Evolutionary conservation across 2,113 vertebrate species (phyloP).

Genomic region (Hypanus sabinus): DNA sequence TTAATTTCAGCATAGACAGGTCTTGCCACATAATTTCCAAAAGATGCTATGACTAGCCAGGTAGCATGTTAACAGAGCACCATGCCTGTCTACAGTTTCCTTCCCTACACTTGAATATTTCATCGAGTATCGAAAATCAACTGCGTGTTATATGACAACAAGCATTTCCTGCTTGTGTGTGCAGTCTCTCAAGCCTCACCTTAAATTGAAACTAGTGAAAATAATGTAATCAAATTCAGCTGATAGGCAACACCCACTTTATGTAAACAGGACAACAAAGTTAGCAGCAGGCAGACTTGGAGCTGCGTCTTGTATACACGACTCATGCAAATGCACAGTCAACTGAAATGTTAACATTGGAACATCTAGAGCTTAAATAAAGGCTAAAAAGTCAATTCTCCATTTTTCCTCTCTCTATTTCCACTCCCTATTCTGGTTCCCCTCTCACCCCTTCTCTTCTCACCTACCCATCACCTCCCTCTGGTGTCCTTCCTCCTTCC

Average conservation of each 20-base stretch:
- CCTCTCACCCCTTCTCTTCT: too few relatives aligned
- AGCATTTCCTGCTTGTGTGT: background rate
- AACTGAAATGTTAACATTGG: background rate
- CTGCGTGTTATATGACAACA: background rate
- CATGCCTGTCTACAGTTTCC: background rate
- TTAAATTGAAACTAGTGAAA: background rate
- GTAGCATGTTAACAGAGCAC: background rate
- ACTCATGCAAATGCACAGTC: background rate
- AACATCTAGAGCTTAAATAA: background rate
- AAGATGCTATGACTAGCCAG: background rate
- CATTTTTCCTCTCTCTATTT: too few relatives aligned
- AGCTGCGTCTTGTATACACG: background rate
- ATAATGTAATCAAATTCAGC: background rate
- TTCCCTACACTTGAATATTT: background rate
- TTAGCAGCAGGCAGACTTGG: background rate
- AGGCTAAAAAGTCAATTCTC: background rate
- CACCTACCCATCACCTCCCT: too few relatives aligned
- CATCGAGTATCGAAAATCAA: background rate
- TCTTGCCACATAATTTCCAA: background rate
- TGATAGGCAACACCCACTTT: background rate
- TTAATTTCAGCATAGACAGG: background rate
- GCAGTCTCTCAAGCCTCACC: background rate
- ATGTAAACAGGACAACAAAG: background rate
- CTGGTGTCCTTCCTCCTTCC: too few relatives aligned
- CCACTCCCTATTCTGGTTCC: too few relatives aligned